Conservation (phyloP, 1,140 invertebrate genomes). For the Heliconius congener region DNA sequence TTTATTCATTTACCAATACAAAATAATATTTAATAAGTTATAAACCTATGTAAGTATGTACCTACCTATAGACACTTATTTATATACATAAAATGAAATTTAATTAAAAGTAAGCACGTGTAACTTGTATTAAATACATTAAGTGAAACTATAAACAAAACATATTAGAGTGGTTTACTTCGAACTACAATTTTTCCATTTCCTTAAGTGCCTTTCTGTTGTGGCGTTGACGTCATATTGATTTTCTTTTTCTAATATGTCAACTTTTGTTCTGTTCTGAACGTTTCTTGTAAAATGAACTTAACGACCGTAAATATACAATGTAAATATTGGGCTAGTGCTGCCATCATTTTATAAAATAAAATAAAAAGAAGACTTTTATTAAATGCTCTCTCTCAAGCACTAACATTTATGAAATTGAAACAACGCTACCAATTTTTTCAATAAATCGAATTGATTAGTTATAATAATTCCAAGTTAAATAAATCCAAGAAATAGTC, state of each 20-base stretch:
- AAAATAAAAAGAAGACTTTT: too few species aligned
- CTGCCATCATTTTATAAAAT: too few species aligned
- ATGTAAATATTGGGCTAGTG: too few species aligned
- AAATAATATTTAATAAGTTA: background rate
- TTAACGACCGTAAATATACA: background rate
- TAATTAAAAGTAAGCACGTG: background rate
- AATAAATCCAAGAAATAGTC: too few species aligned
- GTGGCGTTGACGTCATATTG: background rate
- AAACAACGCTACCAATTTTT: too few species aligned
- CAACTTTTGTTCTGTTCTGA: background rate
- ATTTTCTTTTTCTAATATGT: background rate
- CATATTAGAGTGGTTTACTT: background rate
- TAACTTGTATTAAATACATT: background rate
- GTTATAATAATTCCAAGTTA: too few species aligned
- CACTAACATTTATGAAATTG: too few species aligned
- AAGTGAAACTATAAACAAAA: background rate
- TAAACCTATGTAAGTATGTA: background rate
- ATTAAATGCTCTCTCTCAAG: too few species aligned
- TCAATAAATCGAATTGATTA: too few species aligned
- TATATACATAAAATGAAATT: background rate
- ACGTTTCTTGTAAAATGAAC: background rate
- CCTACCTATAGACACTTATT: background rate
- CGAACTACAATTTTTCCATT: slow-evolving; percentile 4
- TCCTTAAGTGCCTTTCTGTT: background rate
- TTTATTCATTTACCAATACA: too few species aligned